These are phyloP conservation scores for Eupithecia tripunctaria DNA, from an alignment of 2,888 invertebrate genomes.

Conservation along the genomic window DNA sequence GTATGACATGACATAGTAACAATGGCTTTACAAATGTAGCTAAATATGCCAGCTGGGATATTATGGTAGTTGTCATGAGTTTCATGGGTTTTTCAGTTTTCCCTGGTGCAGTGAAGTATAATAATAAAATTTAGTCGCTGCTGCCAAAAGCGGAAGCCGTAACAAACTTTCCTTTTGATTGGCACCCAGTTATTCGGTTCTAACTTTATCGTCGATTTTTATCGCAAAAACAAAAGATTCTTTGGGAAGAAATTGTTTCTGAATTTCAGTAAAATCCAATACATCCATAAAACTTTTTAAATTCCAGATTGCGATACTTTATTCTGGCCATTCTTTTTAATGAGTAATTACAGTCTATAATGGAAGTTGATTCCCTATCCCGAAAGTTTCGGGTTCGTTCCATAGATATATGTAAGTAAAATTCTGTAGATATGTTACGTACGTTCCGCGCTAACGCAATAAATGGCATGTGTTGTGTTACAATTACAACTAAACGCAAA, in stretches of 20 bases:
- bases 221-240: not conserved
- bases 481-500: too few relatives aligned
- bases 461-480: too few relatives aligned
- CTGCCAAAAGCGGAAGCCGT: not conserved
- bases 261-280: not conserved
- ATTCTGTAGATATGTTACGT: too few relatives aligned
- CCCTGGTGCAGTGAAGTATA: too few relatives aligned
- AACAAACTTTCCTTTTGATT: not conserved
- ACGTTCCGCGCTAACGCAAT: too few relatives aligned
- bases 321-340: not conserved
- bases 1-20: too few relatives aligned
- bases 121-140: too few relatives aligned
- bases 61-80: too few relatives aligned
- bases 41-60: too few relatives aligned
- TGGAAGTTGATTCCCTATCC: constrained; percentile 19
- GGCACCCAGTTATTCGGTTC: not conserved
- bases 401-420: too few relatives aligned
- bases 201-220: not conserved
- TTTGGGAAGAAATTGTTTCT: not conserved
- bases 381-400: constrained; percentile 23
- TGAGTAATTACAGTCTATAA: constrained; percentile 7
- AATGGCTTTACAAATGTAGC: too few relatives aligned
- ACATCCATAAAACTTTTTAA: not conserved
- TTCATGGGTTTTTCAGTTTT: too few relatives aligned
- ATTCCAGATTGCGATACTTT: not conserved